Base-by-base conservation (phyloP, 2,888 invertebrate genomes). In the Leptarthrus brevirostris region DNA sequence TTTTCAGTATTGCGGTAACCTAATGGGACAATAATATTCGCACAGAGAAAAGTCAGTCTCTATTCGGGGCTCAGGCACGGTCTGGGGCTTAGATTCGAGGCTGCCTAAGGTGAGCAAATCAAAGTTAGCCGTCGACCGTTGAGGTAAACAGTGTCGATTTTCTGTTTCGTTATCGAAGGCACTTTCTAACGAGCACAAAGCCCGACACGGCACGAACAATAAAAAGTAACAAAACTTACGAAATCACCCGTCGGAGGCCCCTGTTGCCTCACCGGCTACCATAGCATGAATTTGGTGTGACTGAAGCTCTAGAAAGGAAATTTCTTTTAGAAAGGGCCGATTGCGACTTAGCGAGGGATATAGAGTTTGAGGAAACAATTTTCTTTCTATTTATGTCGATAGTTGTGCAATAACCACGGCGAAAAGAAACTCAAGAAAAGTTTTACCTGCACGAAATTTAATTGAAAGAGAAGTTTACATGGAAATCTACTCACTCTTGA, bases 291-390 rank as follows among this genome's bases (percentile, higher is more conserved):
- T 64, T 64, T 64, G 18, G 47, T 47, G 14, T 36, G 64, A 36
- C 26, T 47, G 61, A 64, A 64, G 64, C 64, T 64, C 64, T 64
- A 47, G 47, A 64, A 64, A 64, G 64, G 64, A 64, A 64, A 64
- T 64, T 64, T 64, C 64, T 24, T 44, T 64, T 64, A 44, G 44
- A 64, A 64, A 64, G 64, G 64, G 64, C 64, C 47, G 14, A 20
- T 20, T 49, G 49, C 14, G 8, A 20, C 49, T 49, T 12, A 40
- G 44, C 64, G 24, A 64, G 44, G 47, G 64, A 64, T 44, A 64
- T 20, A 40, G 44, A 24, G 44, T 64, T 64, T 64, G 64, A 64
- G 64, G 64, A 64, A 64, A 64, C 26, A 22, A 64, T 64, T 64
- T 64, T 61, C 61, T 61, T 61, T 64, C 47, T 64, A 64, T 64